Percentiles rank a stretch among this genome's conserved stretches.
phyloP scores from a whole-genome alignment of 2,888 invertebrate species.

The Melipona beecheii region DNA sequence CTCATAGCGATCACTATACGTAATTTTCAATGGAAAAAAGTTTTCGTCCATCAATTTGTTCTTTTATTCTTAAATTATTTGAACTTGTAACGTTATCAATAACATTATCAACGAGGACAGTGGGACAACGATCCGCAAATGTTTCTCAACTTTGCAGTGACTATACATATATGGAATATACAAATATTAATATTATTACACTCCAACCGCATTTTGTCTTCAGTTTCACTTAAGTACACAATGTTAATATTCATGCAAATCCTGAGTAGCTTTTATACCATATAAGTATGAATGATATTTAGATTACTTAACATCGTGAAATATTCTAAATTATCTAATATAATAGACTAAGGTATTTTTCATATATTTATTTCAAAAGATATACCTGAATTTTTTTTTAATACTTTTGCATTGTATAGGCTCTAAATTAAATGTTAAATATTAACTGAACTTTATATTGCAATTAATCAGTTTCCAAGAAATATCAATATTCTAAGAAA shows the following conservation, averaged over 20 bases:
- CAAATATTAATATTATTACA: slow-evolving; percentile 1
- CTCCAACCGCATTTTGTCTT: background rate
- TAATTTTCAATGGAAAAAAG: background rate
- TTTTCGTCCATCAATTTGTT: background rate
- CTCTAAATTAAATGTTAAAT: background rate
- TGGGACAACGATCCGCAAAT: slow-evolving; percentile 28
- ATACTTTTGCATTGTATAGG: background rate
- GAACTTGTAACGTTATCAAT: slow-evolving; percentile 1
- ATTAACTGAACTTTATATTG: background rate
- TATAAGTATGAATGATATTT: background rate
- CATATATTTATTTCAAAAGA: background rate
- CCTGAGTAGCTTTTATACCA: background rate
- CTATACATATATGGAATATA: background rate
- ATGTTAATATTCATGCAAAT: too few species aligned
- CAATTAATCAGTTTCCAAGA: background rate
- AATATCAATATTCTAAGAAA: background rate
- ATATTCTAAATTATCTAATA: background rate
- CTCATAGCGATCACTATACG: background rate
- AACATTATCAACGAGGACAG: slow-evolving; percentile 17
- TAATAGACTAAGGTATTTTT: background rate
- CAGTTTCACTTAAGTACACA: slow-evolving; percentile 25
- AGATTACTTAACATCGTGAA: background rate
- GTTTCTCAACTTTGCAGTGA: slow-evolving; percentile 29
- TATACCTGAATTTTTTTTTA: background rate
- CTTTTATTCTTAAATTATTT: background rate